Evolutionary conservation across 1,140 invertebrate species (phyloP).

Genomic region (Stenopsyche tienmushanensis): DNA sequence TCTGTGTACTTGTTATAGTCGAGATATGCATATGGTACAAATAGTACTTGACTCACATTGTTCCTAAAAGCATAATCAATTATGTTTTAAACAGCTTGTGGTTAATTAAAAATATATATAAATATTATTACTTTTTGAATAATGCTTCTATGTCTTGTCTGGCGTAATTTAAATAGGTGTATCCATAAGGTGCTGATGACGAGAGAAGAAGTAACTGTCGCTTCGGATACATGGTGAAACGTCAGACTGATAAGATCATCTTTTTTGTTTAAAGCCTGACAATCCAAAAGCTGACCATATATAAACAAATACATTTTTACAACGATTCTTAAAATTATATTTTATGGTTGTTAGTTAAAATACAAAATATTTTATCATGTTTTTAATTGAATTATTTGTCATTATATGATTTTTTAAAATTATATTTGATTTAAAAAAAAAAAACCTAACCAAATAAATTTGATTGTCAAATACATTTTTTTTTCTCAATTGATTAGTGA

Average conservation of each 20-base stretch:
- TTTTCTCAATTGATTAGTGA: no score
- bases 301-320: background rate
- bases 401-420: no score
- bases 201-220: constrained; percentile 36
- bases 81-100: no score
- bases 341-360: no score
- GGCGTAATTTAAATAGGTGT: constrained; percentile 38
- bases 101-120: background rate
- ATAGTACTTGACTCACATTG: constrained; percentile 66
- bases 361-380: no score
- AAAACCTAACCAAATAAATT: no score
- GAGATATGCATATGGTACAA: constrained; percentile 74
- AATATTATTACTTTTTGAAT: constrained; percentile 28
- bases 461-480: no score
- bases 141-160: constrained; percentile 35
- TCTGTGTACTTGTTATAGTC: constrained; percentile 68
- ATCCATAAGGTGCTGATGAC: constrained; percentile 36
- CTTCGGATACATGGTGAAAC: constrained; percentile 30
- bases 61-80: constrained; percentile 53
- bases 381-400: no score
- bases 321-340: no score
- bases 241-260: background rate
- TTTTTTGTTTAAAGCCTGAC: background rate
- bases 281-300: background rate
- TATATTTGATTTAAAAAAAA: no score